These are phyloP conservation scores for Ostrea denselamellosa DNA, from an alignment of 1,140 invertebrate genomes.

Conservation along the genomic window DNA sequence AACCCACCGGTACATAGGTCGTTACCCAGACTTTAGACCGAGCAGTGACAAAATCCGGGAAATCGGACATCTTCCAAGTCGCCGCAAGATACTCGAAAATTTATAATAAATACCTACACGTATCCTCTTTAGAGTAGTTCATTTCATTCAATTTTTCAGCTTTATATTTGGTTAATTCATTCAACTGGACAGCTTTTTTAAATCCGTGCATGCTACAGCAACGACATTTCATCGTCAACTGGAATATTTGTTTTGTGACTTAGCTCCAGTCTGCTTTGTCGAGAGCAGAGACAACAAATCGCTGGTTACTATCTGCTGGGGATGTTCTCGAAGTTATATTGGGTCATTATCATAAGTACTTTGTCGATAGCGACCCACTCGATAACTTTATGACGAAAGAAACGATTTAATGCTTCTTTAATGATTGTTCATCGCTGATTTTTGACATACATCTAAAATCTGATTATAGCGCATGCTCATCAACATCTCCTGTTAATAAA, in stretches of 20 bases:
- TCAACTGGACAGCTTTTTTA: not conserved
- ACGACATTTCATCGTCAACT: not conserved
- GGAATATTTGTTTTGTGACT: not conserved
- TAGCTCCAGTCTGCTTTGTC: not conserved
- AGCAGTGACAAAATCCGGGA: conserved; percentile 50
- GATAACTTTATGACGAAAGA: conserved; percentile 18
- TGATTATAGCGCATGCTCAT: not conserved
- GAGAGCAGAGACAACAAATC: conserved; percentile 5
- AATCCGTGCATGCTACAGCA: not conserved
- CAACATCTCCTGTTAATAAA: not conserved
- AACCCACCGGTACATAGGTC: conserved; percentile 35
- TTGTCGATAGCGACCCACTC: conserved; percentile 27
- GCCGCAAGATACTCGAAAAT: too few species aligned
- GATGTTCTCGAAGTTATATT: conserved; percentile 1
- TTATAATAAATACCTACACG: too few species aligned
- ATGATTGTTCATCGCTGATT: not conserved
- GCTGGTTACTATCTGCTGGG: not conserved
- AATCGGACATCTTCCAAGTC: conserved; percentile 4
- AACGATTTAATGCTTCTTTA: conserved; percentile 31
- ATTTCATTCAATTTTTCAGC: not conserved
- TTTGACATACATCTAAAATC: conserved; percentile 17
- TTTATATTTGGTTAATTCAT: not conserved
- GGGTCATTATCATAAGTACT: conserved; percentile 37
- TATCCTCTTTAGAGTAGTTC: too few species aligned
- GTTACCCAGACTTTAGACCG: conserved; percentile 48